These are phyloP conservation scores for Idaea dimidiata DNA, from an alignment of 2,888 invertebrate genomes.

Conservation along the genomic window DNA sequence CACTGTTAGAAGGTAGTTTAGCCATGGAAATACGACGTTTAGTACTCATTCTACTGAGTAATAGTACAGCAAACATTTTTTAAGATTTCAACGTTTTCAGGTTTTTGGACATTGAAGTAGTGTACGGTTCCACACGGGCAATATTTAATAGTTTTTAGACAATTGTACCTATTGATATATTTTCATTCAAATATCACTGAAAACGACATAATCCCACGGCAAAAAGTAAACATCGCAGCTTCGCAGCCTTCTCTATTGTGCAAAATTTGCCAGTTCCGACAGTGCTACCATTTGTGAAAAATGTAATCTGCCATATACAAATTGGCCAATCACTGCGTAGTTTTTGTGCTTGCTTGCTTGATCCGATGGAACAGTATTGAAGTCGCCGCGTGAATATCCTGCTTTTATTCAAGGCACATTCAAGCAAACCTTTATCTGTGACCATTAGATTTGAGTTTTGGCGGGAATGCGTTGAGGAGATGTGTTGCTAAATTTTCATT, in stretches of 20 bases:
- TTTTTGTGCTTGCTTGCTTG: too few species aligned
- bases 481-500: too few species aligned
- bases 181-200: neutral
- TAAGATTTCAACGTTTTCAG: neutral
- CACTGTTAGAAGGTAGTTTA: slow-evolving; percentile 16
- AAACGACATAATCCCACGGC: neutral
- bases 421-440: too few species aligned
- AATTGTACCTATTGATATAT: neutral
- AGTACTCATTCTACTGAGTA: slow-evolving; percentile 39
- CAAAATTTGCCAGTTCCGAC: neutral
- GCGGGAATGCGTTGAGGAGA: too few species aligned
- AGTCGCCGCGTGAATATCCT: too few species aligned
- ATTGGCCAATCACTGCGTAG: neutral
- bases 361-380: too few species aligned
- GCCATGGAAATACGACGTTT: slow-evolving; percentile 24
- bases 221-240: neutral
- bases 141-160: neutral
- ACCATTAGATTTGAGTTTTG: too few species aligned
- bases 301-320: neutral
- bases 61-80: slow-evolving; percentile 46
- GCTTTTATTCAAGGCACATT: too few species aligned
- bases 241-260: neutral
- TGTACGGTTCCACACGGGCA: neutral
- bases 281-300: neutral
- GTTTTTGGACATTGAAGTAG: neutral